Conservation (phyloP, 2,888 invertebrate genomes). For the Drosophila antonietae region DNA sequence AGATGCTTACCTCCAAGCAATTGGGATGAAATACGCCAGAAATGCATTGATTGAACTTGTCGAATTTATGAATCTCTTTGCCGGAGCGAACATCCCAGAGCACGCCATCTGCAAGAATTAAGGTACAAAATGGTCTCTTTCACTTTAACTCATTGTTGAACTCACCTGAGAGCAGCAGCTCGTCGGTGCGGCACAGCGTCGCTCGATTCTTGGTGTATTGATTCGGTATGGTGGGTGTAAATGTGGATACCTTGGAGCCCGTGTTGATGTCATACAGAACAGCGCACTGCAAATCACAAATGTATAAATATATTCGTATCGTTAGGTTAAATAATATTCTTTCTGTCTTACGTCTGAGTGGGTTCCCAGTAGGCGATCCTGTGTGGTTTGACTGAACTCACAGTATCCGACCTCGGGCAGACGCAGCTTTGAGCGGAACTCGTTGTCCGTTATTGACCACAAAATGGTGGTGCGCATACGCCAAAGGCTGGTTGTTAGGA, state of each 20-base stretch:
- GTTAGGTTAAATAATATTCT: no score
- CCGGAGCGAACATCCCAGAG: conserved; percentile 96
- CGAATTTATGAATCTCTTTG: conserved; percentile 97
- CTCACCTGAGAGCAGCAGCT: conserved; percentile 92
- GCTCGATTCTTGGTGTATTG: conserved; percentile 97
- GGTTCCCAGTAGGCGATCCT: conserved; percentile 96
- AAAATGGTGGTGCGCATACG: conserved; percentile 89
- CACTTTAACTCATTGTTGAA: neutral
- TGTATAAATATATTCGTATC: neutral
- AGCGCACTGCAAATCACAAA: conserved; percentile 71
- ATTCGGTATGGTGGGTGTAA: conserved; percentile 94
- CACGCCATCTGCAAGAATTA: conserved; percentile 90
- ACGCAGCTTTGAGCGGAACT: conserved; percentile 86
- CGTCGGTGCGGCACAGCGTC: conserved; percentile 96
- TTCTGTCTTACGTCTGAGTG: conserved; percentile 87
- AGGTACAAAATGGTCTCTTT: neutral
- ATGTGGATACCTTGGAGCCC: conserved; percentile 89
- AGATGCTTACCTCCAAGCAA: conserved; percentile 90
- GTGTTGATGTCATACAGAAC: conserved; percentile 94
- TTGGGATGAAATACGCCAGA: conserved; percentile 99
- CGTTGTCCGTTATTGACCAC: conserved; percentile 83
- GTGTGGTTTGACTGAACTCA: conserved; percentile 94
- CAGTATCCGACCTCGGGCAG: conserved; percentile 95
- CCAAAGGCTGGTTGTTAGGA: conserved; percentile 94
- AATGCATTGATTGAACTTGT: conserved; percentile 97